Percentiles rank a stretch among this genome's conserved stretches.
Conservation (phyloP, 1,140 invertebrate species). For the Pseudomyrmex pallidus region DNA sequence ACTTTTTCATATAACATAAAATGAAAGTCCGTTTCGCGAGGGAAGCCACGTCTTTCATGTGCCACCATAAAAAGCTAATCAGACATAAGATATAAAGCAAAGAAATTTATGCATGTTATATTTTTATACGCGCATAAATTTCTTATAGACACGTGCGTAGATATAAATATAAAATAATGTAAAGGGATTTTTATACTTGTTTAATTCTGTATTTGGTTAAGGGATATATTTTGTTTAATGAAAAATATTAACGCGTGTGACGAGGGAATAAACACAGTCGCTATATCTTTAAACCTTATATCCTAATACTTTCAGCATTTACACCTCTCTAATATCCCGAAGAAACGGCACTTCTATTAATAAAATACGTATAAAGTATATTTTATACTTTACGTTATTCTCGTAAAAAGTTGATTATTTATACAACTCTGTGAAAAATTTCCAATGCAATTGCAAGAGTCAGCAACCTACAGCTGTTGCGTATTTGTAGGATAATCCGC, state of each 20-base stretch:
- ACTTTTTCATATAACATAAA: slow-evolving; percentile 37
- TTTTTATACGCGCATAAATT: slow-evolving; percentile 6
- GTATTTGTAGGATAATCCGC: slow-evolving; percentile 53
- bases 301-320: too few relatives aligned
- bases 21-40: background rate
- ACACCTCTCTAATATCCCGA: too few relatives aligned
- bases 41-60: slow-evolving; percentile 22
- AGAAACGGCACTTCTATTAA: too few relatives aligned
- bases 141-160: background rate
- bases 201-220: too few relatives aligned
- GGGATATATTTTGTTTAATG: too few relatives aligned
- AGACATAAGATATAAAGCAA: slow-evolving; percentile 27
- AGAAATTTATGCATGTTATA: slow-evolving; percentile 25
- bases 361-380: too few relatives aligned
- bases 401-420: background rate
- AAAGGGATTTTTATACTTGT: too few relatives aligned
- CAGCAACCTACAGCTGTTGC: slow-evolving; percentile 24
- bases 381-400: too few relatives aligned
- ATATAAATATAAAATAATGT: background rate
- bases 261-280: too few relatives aligned
- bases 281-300: too few relatives aligned
- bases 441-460: slow-evolving; percentile 32
- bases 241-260: too few relatives aligned
- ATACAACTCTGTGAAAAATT: slow-evolving; percentile 26
- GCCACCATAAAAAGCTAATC: slow-evolving; percentile 36